Conservation (phyloP, 37 sponge, comb jelly and placozoan species). For the Cliona cf. orientalis region DNA sequence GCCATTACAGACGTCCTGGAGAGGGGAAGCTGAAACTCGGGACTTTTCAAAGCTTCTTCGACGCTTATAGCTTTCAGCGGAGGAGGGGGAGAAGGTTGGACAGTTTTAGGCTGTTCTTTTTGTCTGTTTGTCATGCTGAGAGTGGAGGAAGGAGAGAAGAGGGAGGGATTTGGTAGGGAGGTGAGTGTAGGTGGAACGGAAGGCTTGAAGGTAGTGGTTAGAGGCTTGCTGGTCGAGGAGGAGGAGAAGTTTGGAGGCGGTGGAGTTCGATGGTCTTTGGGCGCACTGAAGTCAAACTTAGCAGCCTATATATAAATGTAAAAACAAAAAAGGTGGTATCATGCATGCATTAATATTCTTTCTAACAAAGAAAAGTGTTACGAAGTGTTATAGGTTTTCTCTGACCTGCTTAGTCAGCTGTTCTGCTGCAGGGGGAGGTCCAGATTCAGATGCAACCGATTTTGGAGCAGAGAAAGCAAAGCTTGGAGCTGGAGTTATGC, state of each 20-base stretch:
- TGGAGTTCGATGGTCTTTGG: background rate
- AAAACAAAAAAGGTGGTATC: background rate
- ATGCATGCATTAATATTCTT: background rate
- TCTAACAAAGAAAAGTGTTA: background rate
- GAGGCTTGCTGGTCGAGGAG: too few relatives aligned
- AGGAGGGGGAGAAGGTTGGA: background rate
- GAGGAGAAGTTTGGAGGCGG: background rate
- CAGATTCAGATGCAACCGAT: background rate
- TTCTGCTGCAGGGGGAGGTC: background rate
- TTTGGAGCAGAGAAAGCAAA: background rate
- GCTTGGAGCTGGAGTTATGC: background rate
- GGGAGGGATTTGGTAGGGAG: constrained; percentile 8
- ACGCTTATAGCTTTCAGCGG: constrained; percentile 38
- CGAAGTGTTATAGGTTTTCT: background rate
- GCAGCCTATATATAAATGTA: background rate
- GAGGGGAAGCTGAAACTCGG: constrained; percentile 13
- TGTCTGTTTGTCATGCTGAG: too few relatives aligned
- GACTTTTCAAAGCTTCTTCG: constrained; percentile 14
- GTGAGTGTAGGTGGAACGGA: background rate
- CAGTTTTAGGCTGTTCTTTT: background rate
- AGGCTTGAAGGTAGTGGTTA: background rate
- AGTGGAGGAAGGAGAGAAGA: background rate
- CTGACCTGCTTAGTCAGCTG: background rate
- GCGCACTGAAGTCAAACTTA: too few relatives aligned
- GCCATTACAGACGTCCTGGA: background rate